These are phyloP conservation scores for Aelia acuminata DNA, from an alignment of 2,888 invertebrate species.

Conservation along the genomic window DNA sequence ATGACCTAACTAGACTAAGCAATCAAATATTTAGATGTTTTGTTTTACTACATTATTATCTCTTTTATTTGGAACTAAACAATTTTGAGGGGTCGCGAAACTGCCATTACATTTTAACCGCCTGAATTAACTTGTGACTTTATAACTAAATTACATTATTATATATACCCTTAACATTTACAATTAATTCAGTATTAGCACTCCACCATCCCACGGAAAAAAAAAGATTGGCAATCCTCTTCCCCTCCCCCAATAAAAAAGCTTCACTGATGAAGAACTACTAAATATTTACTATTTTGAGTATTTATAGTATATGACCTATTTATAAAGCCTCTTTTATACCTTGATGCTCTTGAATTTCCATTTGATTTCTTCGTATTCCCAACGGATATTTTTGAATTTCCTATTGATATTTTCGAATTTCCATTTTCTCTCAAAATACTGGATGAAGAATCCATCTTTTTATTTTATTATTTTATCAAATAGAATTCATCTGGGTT, in stretches of 20 bases:
- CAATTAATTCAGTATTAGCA: no score
- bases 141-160: no score
- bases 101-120: not conserved
- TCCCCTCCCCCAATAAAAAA: no score
- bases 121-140: not conserved
- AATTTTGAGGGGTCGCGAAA: not conserved
- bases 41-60: no score
- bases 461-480: not conserved
- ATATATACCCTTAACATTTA: no score
- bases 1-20: no score
- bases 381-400: not conserved
- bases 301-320: not conserved
- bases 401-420: not conserved
- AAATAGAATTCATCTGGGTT: not conserved
- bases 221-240: no score
- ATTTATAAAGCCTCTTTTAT: not conserved
- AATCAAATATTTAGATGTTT: no score
- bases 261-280: not conserved
- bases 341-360: not conserved
- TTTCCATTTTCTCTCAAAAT: not conserved
- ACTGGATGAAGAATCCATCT: not conserved
- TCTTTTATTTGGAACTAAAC: not conserved
- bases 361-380: not conserved
- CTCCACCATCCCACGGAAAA: not conserved
- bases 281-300: not conserved